These are phyloP conservation scores for Chrysochloris asiatica DNA, from an alignment of 2,113 vertebrate species.

Conservation along the genomic window DNA sequence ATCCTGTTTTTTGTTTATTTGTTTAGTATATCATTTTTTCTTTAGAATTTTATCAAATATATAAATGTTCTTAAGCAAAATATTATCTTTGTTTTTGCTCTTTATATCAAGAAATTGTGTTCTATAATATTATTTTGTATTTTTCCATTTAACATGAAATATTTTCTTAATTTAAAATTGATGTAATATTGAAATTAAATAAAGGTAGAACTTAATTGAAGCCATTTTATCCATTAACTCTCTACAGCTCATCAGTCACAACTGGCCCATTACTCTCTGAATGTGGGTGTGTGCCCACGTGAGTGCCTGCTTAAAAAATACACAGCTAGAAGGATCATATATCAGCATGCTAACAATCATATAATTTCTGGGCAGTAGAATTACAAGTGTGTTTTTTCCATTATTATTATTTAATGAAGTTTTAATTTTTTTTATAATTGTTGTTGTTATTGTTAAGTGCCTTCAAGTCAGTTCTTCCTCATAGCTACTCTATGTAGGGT, in stretches of 20 bases:
- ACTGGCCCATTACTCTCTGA: neutral
- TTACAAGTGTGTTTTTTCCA: neutral
- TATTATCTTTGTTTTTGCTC: neutral
- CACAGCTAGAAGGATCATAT: neutral
- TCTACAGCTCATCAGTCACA: neutral
- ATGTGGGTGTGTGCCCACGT: neutral
- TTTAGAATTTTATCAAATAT: neutral
- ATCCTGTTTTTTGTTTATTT: neutral
- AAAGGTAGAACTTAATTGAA: constrained; percentile 25
- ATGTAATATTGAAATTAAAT: neutral
- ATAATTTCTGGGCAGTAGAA: neutral
- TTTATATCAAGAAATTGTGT: neutral
- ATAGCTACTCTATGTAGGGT: no score
- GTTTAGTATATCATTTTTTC: neutral
- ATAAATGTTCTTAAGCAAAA: neutral
- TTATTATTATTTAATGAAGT: neutral
- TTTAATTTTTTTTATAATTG: neutral
- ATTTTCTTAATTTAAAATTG: constrained; percentile 40
- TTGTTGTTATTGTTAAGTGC: no score
- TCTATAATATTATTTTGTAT: neutral
- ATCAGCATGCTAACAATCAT: neutral
- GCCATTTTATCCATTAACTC: constrained; percentile 42
- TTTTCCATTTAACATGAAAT: neutral
- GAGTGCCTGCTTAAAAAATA: neutral
- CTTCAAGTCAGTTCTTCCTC: no score